These are phyloP conservation scores for Tetragonula clypearis DNA, from an alignment of 1,140 invertebrate species.

Conservation along the genomic window DNA sequence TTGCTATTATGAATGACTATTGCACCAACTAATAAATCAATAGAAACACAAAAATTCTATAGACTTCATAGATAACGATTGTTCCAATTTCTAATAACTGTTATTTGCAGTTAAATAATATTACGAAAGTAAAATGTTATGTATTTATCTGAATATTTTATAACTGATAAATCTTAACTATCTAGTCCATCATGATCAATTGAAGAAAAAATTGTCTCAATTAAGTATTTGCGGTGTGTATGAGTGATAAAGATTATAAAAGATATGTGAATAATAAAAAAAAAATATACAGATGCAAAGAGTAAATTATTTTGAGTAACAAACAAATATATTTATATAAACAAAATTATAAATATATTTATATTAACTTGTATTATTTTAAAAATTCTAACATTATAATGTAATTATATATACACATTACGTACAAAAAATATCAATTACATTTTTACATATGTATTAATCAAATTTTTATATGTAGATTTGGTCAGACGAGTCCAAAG, in stretches of 20 bases:
- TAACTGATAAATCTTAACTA: not conserved
- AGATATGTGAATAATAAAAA: no score
- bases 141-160: not conserved
- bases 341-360: no score
- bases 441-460: not conserved
- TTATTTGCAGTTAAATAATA: not conserved
- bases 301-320: no score
- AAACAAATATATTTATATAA: no score
- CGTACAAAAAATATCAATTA: no score
- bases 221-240: not conserved
- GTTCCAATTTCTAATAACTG: not conserved
- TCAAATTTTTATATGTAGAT: slow-evolving; percentile 60
- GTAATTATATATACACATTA: no score
- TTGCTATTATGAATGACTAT: not conserved
- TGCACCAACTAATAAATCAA: not conserved
- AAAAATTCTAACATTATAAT: no score
- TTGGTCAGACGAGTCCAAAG: slow-evolving; percentile 74
- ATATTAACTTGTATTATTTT: no score
- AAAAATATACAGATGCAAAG: no score
- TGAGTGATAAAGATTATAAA: not conserved
- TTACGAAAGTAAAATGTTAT: not conserved
- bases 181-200: not conserved
- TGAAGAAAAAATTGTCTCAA: not conserved
- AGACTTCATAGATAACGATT: not conserved
- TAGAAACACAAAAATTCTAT: not conserved